phyloP scores from a whole-genome alignment of 2,113 vertebrate species.

The Ceyx cyanopectus region DNA sequence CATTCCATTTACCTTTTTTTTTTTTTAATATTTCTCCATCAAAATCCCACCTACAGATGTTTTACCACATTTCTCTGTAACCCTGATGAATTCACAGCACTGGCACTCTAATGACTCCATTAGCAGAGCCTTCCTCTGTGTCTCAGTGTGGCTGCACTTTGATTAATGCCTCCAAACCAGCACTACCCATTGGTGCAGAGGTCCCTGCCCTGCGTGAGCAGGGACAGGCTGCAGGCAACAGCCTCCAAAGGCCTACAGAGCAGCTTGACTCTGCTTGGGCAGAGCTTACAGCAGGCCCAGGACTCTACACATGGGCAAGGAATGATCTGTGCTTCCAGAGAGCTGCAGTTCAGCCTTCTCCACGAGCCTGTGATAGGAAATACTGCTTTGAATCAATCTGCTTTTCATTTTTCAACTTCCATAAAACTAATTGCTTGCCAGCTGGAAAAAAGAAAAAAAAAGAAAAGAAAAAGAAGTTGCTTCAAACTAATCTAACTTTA shows the following conservation, averaged over 20 bases:
- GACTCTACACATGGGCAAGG: neutral
- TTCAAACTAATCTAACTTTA: constrained; percentile 55
- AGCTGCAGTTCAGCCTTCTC: rapidly evolving
- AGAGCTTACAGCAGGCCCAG: neutral
- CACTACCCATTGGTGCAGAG: neutral
- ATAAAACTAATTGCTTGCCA: constrained; percentile 45
- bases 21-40: neutral
- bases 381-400: neutral
- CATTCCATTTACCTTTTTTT: neutral
- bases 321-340: neutral
- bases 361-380: neutral
- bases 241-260: neutral
- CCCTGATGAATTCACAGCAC: constrained; percentile 26
- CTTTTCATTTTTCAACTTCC: constrained; percentile 25
- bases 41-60: constrained; percentile 29
- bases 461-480: constrained; percentile 4
- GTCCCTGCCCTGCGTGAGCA: neutral
- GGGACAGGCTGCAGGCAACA: neutral
- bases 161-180: constrained; percentile 70
- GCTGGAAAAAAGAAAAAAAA: neutral
- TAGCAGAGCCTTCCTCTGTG: constrained; percentile 51
- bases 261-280: neutral
- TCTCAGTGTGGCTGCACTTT: constrained; percentile 20
- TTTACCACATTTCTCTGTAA: constrained; percentile 10
- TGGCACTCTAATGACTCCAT: constrained; percentile 68